Base-by-base conservation (phyloP, 53 echinoderm and acorn worm species). In the Crossaster papposus region DNA sequence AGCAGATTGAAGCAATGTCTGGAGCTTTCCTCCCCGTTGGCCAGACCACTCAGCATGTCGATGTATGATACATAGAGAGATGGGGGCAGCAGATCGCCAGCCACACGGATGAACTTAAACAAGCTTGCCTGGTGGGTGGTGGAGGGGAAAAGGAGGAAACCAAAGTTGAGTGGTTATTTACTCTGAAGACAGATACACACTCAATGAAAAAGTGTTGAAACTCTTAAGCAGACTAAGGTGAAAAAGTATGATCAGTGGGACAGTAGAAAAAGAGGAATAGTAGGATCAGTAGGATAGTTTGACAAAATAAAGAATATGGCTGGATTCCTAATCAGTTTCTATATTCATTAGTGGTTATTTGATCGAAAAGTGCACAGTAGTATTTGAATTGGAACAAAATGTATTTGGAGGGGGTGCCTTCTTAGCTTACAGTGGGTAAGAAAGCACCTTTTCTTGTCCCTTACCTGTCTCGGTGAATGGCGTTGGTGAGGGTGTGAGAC, bases 31-130 rank as follows among this genome's bases (percentile, higher is more conserved):
- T 91, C 89, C 29, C 96, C 94, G 37, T 94, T 94, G 68, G 99
- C 85, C 51, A 99, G 74, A 62, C 99, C 99, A 51, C 85, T 79
- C 26, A 99, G 81, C 96, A 99, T 96, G 79, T 94, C 92, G 4
- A 99, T 90, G 89, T 99, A 99, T 0, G 96, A 91, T 5, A 99
- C 92, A 82, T 95, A 99, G 33, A 99, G 84, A 0, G 99, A 99
- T 0, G 99, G 99, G 13, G 96, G 99, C 17, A 96, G 89, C 44
- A 96, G 93, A 78, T 96, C 96, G 3, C 99, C 96, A 1, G 96
- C 96, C 96, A 99, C 92, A 20, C 99, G 92, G 34, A 99, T 93
- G 91, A 99, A 99, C 93, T 99, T 99, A 90, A 99, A 99, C 63
- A 99, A 74, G 70, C 94, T 96, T 77, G 96, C 94, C 99, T 99